Evolutionary conservation across 2,113 vertebrate species (phyloP), one percentile per base, ranked within the genome.

Genomic region (Pterocles orientalis): DNA sequence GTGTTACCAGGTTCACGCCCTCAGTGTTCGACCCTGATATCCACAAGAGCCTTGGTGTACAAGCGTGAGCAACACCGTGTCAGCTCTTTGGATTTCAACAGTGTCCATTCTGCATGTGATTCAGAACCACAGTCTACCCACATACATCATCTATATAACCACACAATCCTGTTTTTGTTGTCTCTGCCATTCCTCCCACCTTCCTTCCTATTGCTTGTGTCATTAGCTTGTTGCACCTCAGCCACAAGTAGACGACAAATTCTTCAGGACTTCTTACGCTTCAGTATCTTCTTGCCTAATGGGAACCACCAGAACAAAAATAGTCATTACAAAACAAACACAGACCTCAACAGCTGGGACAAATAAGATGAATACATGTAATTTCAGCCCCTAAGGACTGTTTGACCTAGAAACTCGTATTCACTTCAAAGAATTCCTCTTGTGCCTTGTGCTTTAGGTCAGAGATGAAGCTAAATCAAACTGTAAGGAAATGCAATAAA

Each of bases 381-480:
- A 70, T 71, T 84, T 83, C 56, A 95, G 64, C 39, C 86, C 45
- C 48, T 68, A 57, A 88, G 75, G 86, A 71, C 79, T 90, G 34
- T 88, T 90, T 96, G 88, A 92, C 94, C 95, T 92, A 86, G 90
- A 96, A 96, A 95, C 72, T 72, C 60, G 33, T 82, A 95, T 88
- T 71, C 72, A 23, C 68, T 88, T 93, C 29, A 48, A 71, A 64
- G 13, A 66, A 65, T 64, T 88, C 61, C 47, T 78, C 48, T 64
- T 78, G 26, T 34, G 26, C n/a, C 75, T 90, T 94, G 90, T 90
- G 56, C 72, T 92, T 60, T 60, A 86, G 82, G 64, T 94, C 82
- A 90, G 76, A 92, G 65, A 77, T 61, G 39, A 92, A 70, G 61
- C 72, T 81, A 20, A 71, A 93, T 53, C 60, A 81, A 95, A 83